These are phyloP conservation scores for Eumacrocentrus americanus DNA, from an alignment of 2,888 invertebrate genomes.

Conservation along the genomic window DNA sequence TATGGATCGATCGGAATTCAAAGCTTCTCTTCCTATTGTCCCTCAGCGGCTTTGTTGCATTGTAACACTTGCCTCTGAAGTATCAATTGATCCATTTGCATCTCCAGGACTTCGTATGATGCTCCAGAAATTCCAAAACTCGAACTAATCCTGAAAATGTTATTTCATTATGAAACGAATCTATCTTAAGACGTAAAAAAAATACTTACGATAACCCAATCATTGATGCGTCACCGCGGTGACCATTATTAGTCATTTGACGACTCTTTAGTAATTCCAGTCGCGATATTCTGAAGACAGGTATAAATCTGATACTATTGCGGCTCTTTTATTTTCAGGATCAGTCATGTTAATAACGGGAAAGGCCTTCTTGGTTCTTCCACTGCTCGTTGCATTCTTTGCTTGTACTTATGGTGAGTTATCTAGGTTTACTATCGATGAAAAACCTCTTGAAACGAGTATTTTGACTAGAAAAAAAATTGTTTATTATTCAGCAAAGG, in stretches of 20 bases:
- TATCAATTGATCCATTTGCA: conserved; percentile 2
- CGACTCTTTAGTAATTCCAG: conserved; percentile 3
- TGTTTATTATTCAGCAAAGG: too few relatives aligned
- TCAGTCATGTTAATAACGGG: conserved; percentile 35
- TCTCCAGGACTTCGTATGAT: not conserved
- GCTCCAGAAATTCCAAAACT: not conserved
- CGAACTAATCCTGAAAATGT: not conserved
- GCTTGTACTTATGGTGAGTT: conserved; percentile 36
- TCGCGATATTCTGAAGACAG: not conserved
- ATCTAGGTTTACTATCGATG: not conserved
- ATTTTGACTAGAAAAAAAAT: too few relatives aligned
- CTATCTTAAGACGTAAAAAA: not conserved
- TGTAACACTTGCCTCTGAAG: not conserved
- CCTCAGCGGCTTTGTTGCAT: conserved; percentile 25
- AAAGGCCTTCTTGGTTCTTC: conserved; percentile 33
- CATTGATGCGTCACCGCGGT: not conserved
- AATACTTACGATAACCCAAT: not conserved
- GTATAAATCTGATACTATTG: not conserved
- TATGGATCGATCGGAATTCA: conserved; percentile 12
- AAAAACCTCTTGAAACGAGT: not conserved
- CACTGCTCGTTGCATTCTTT: conserved; percentile 32
- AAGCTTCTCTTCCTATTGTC: conserved; percentile 15
- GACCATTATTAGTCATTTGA: not conserved
- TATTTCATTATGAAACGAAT: conserved; percentile 2
- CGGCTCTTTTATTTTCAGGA: conserved; percentile 14